Evolutionary conservation across 35 echinoderm and acorn worm species (phyloP), one percentile per base, ranked within the genome.

Genomic region (Nesometra sesokonis): DNA sequence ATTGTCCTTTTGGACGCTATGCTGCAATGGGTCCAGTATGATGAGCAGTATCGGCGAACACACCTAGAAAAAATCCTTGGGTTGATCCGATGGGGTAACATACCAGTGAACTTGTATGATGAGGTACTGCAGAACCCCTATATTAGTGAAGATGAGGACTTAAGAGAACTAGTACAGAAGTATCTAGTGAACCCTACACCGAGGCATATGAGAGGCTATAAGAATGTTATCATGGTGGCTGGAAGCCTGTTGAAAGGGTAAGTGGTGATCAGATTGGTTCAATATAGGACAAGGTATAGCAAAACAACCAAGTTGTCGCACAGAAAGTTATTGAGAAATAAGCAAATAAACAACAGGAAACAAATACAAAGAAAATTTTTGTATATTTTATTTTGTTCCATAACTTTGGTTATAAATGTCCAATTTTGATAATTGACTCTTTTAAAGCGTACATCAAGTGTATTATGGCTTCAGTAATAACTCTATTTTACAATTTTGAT

Each of bases 161-260:
- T 27, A 2, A 67, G 9, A 67, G 52, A 67, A 67, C 52, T 67
- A 11, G 52, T 67, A 19, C 52, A 27, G 9, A 67, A 67, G 23
- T 67, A 67, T 19, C 21, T 67, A 11, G 52, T 27, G 52, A 67
- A 67, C 23, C 52, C 52, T 19, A 19, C 27, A 11, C 3, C 31
- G 27, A 15, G 5, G 0, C 15, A 32, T 80, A 30, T 83, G 35
- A 35, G 81, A 30, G 81, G 81, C 23, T 83, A 83, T 23, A 37
- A 83, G 34, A 38, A 83, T 83, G 81, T 83, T 5, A 83, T 83
- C 23, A 38, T 83, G 81, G 35, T 83, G 13, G 33, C 81, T 37
- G 81, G 81, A 33, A 38, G 81, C 17, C 11, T 36, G 2, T 34
- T 15, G 17, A 81, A 34, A 30, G 30, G 17, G 80, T 81, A 19